Base-by-base conservation (phyloP, 2,797 vertebrate species). In the Hozukius guyotensis region DNA sequence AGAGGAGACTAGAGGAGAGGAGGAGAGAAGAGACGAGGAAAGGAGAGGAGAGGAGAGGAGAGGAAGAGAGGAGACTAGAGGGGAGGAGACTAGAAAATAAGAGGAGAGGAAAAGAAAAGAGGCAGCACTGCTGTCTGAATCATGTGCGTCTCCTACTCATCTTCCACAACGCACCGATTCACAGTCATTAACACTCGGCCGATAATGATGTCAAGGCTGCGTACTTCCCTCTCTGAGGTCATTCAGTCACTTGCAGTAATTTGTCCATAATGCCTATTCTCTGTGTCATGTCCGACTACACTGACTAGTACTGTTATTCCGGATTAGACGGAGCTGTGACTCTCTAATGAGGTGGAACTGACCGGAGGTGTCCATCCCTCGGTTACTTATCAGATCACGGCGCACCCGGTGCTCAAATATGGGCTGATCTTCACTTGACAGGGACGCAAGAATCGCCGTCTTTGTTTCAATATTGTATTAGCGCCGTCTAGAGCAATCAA, bases 391-490 rank as follows among this genome's bases (percentile, higher is more conserved):
- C 75, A 63, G 85, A 82, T 88, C 85, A 83, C 4, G 52, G 64
- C 4, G 53, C 67, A 57, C 61, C 83, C 84, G 66, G 29, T 6
- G 31, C 72, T 88, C 65, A 78, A 70, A 85, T 83, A 83, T 91
- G 90, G 38, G 80, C 82, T 57, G 62, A 82, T 89, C 64, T 74
- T 75, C 56, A 64, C 77, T 90, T 78, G 88, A 91, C 85, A 81
- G 78, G 4, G 27, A 71, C 75, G 36, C 66, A 85, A 92, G 89
- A 90, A 92, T 86, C 36, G 0, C 55, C 32, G 46, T 83, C 61
- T 91, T 87, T 93, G 92, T 93, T 85, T 91, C 57, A 80, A 79
- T 79, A 89, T 90, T 80, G 82, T 76, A 61, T 89, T 87, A 85
- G 76, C 53, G 32, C 32, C 32, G 62, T 84, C 76, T 16, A 31